Evolutionary conservation across 2,113 vertebrate species (phyloP).

Genomic region (Poicephalus meyeri): DNA sequence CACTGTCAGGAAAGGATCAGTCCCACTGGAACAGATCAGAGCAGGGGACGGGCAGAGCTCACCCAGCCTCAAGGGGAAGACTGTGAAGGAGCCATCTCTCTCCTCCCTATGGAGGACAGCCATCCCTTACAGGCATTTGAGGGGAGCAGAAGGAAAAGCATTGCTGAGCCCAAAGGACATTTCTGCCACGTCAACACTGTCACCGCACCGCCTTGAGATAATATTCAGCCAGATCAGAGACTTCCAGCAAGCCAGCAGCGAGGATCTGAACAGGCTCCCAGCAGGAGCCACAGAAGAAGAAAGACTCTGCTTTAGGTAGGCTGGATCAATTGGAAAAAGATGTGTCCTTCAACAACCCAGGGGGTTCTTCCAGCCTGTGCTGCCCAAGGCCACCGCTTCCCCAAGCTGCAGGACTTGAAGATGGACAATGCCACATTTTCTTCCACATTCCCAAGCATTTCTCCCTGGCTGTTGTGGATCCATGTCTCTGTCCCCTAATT

Average conservation of each 20-base stretch:
- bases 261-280: background rate
- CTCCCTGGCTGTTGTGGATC: background rate
- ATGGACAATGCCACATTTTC: background rate
- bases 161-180: background rate
- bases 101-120: background rate
- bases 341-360: background rate
- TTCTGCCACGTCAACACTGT: background rate
- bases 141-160: background rate
- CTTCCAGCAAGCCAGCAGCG: background rate
- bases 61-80: background rate
- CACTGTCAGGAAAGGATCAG: background rate
- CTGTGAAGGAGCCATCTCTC: background rate
- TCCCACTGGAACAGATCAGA: background rate
- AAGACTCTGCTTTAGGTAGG: background rate
- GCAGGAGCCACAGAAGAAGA: background rate
- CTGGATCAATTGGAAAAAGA: background rate
- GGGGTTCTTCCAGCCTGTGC: background rate
- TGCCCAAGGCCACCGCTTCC: background rate
- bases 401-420: fast-evolving
- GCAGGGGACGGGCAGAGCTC: background rate
- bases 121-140: background rate
- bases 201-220: background rate
- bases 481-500: background rate
- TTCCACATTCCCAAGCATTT: fast-evolving
- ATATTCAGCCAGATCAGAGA: background rate